These are phyloP conservation scores for Leiothrix lutea DNA, from an alignment of 2,113 vertebrate species.

Conservation along the genomic window DNA sequence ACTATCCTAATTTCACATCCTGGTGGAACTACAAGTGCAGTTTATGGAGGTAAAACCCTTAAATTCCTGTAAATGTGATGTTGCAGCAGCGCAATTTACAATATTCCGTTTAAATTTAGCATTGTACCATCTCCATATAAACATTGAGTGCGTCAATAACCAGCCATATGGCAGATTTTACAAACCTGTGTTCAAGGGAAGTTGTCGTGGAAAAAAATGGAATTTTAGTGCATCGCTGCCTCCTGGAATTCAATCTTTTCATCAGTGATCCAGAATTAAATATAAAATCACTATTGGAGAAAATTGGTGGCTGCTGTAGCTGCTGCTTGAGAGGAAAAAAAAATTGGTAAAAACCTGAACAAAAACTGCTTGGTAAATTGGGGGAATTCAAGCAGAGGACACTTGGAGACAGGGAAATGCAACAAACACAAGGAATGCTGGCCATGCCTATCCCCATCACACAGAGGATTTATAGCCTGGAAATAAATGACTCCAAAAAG, in stretches of 20 bases:
- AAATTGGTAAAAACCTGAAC: neutral
- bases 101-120: neutral
- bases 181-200: neutral
- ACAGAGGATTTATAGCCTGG: neutral
- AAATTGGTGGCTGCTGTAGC: neutral
- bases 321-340: neutral
- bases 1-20: neutral
- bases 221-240: neutral
- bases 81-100: neutral
- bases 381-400: neutral
- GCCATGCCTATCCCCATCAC: neutral
- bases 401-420: neutral
- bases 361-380: neutral
- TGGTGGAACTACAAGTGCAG: neutral
- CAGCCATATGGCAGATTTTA: neutral
- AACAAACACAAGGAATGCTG: neutral
- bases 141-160: neutral
- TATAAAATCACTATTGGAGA: neutral
- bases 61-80: neutral
- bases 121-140: neutral
- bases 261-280: slow-evolving; percentile 38
- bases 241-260: neutral
- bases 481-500: neutral
- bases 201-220: neutral
- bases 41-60: neutral